Evolutionary conservation across 2,797 vertebrate species (phyloP).

Genomic region (Protonibea diacanthus): DNA sequence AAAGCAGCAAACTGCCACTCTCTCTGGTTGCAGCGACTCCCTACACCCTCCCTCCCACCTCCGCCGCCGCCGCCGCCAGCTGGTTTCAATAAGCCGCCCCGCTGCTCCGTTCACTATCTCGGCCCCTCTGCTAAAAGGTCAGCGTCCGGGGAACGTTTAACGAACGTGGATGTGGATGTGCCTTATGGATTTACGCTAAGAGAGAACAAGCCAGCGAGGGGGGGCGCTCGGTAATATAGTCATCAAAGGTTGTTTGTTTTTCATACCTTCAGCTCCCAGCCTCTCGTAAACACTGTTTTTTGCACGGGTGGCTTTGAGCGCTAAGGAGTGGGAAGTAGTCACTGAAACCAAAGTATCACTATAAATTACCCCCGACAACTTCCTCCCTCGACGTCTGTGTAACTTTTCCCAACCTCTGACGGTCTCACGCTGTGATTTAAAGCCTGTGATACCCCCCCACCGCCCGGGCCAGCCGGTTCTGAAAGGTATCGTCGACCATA

Average conservation of each 20-base stretch:
- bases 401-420: conserved; percentile 51
- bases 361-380: conserved; percentile 36
- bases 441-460: conserved; percentile 2
- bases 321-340: neutral
- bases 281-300: conserved; percentile 10
- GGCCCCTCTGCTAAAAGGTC: conserved; percentile 69
- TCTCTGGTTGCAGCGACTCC: conserved; percentile 67
- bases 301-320: conserved; percentile 5
- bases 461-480: neutral
- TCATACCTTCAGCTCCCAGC: conserved; percentile 44
- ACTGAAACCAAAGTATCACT: conserved; percentile 31
- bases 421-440: conserved; percentile 45
- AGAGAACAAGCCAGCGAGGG: conserved; percentile 52
- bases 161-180: conserved; percentile 61
- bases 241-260: conserved; percentile 66
- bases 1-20: conserved; percentile 78
- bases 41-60: neutral
- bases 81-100: conserved; percentile 85
- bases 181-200: conserved; percentile 78
- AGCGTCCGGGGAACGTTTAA: conserved; percentile 57
- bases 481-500: conserved; percentile 13
- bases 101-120: conserved; percentile 63
- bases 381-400: conserved; percentile 31
- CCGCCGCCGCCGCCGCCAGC: conserved; percentile 54
- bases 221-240: conserved; percentile 51